These are phyloP conservation scores for Nasonia vitripennis DNA, from an alignment of 1,140 invertebrate species.

Conservation along the genomic window DNA sequence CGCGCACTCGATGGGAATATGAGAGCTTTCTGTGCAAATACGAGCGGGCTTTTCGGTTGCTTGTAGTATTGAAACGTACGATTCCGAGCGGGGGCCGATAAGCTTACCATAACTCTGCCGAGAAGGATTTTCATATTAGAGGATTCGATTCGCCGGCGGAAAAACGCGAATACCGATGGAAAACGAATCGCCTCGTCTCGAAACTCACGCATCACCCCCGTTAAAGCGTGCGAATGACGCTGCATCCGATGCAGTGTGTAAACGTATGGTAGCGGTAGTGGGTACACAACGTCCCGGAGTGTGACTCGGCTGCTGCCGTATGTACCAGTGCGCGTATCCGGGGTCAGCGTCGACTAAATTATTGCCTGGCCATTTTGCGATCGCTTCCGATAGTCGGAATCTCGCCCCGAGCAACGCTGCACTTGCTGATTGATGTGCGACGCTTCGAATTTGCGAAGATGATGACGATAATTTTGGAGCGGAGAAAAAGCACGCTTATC, in stretches of 20 bases:
- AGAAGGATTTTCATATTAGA: no score
- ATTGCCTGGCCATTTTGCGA: conserved; percentile 61
- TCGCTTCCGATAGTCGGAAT: conserved; percentile 70
- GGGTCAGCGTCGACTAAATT: conserved; percentile 57
- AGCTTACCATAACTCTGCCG: no score
- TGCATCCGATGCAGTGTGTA: background rate
- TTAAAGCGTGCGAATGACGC: background rate
- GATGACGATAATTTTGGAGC: no score
- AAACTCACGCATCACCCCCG: background rate
- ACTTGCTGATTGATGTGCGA: background rate
- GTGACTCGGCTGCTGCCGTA: conserved; percentile 11
- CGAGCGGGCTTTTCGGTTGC: background rate
- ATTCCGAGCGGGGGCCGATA: no score
- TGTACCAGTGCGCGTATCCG: background rate
- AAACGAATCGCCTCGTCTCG: background rate
- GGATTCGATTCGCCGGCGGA: background rate
- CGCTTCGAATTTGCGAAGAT: no score
- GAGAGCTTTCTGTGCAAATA: background rate
- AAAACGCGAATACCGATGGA: background rate
- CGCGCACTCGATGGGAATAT: background rate
- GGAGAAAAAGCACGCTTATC: background rate
- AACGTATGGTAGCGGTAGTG: background rate
- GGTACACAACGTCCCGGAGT: background rate
- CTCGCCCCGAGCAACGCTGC: conserved; percentile 47
- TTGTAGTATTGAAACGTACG: background rate